Conservation (phyloP, 2,113 vertebrate species). For the Peucedramus taeniatus region DNA sequence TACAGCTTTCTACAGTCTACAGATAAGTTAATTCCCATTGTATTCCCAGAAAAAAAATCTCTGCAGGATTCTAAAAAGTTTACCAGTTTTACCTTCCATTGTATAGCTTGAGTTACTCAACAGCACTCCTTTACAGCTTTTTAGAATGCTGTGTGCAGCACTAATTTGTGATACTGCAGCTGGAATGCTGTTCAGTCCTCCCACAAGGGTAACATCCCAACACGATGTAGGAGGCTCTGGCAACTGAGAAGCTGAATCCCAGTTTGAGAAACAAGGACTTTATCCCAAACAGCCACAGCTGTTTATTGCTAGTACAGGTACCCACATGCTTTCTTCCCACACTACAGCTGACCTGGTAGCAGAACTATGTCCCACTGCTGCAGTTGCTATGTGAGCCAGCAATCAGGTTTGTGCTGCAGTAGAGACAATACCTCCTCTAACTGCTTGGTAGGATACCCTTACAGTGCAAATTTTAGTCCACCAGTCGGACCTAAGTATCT, state of each 20-base stretch:
- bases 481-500: neutral
- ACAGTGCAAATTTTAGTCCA: neutral
- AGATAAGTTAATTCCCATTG: neutral
- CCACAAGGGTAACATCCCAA: neutral
- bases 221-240: neutral
- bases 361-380: neutral
- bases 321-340: neutral
- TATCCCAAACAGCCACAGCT: neutral
- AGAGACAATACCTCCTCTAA: neutral
- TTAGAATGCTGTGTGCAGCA: neutral
- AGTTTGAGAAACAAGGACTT: neutral
- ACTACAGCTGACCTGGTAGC: rapidly evolving
- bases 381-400: neutral
- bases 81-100: neutral
- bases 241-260: neutral
- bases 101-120: neutral
- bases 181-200: neutral
- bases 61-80: neutral
- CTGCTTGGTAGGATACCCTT: no score
- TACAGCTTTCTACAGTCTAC: rapidly evolving
- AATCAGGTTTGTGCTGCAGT: neutral
- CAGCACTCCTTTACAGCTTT: neutral
- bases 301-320: neutral
- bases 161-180: neutral
- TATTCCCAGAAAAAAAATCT: neutral